Evolutionary conservation across 2,888 invertebrate species (phyloP).

Genomic region (Troides oblongomaculatus): DNA sequence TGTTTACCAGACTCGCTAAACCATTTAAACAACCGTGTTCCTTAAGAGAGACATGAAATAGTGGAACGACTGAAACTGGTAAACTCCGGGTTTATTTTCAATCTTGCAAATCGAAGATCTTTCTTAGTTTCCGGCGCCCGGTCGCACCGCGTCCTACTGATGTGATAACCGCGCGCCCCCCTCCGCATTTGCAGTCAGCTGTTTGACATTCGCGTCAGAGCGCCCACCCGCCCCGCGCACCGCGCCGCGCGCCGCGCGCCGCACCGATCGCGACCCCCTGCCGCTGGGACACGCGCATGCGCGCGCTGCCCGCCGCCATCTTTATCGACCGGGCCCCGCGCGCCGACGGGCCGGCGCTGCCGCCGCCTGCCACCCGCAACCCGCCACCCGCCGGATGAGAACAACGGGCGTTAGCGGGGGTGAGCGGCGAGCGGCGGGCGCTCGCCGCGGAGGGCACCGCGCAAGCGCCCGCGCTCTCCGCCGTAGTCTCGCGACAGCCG

Average conservation of each 20-base stretch:
- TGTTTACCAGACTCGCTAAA: too few relatives aligned
- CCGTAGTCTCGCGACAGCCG: conserved; percentile 57
- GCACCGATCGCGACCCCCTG: conserved; percentile 27
- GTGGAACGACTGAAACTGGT: background rate
- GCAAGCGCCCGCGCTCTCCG: conserved; percentile 52
- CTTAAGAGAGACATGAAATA: conserved; percentile 21
- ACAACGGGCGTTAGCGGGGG: conserved; percentile 43
- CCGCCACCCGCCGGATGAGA: conserved; percentile 41
- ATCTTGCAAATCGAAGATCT: background rate
- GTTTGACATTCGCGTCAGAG: conserved; percentile 61
- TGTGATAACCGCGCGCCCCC: conserved; percentile 37
- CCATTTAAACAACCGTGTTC: too few relatives aligned
- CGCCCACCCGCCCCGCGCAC: conserved; percentile 37
- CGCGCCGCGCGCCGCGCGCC: conserved; percentile 15
- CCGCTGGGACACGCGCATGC: conserved; percentile 27
- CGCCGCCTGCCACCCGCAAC: conserved; percentile 38
- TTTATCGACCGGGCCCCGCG: conserved; percentile 50
- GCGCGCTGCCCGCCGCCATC: conserved; percentile 44
- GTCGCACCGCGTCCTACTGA: conserved; percentile 28
- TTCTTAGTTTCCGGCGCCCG: background rate
- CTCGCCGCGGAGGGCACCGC: conserved; percentile 55
- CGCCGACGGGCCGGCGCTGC: conserved; percentile 40
- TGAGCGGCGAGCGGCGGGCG: conserved; percentile 44
- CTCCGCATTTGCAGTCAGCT: conserved; percentile 64
- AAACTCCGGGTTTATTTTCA: background rate